A percentile compares a stretch with the other conserved stretches of the same genome.
phyloP scores from a whole-genome alignment of 2,113 vertebrate genomes.

The Brachypteracias leptosomus region DNA sequence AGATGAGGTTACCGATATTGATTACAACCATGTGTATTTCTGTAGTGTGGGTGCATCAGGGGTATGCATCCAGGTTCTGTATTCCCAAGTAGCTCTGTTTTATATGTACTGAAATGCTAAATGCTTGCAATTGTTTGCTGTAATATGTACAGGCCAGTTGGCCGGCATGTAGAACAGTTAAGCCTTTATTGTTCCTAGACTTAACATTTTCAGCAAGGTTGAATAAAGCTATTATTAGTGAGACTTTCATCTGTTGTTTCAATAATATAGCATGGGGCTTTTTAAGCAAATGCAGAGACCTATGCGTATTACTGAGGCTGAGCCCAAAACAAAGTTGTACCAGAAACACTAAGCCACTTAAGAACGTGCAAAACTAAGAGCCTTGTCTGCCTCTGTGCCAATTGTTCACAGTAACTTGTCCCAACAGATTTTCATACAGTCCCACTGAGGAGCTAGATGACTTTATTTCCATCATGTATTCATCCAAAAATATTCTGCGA shows the following conservation, averaged over 20 bases:
- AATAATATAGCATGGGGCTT: neutral
- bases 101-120: neutral
- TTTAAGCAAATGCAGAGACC: neutral
- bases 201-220: constrained; percentile 53
- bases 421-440: neutral
- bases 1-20: neutral
- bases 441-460: neutral
- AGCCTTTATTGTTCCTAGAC: constrained; percentile 43
- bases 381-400: neutral
- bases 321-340: neutral
- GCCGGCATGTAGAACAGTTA: constrained; percentile 31
- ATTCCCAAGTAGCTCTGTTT: neutral
- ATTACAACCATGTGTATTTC: neutral
- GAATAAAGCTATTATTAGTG: constrained; percentile 42
- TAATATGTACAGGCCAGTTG: neutral
- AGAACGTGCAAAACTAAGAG: neutral
- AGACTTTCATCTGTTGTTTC: constrained; percentile 18
- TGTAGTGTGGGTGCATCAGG: neutral
- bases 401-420: neutral
- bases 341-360: neutral
- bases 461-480: neutral
- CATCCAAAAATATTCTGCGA: neutral
- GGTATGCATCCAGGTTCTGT: neutral
- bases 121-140: constrained; percentile 39
- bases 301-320: neutral